Conservation (phyloP, 2,113 vertebrate species). For the Poicephalus gulielmi region DNA sequence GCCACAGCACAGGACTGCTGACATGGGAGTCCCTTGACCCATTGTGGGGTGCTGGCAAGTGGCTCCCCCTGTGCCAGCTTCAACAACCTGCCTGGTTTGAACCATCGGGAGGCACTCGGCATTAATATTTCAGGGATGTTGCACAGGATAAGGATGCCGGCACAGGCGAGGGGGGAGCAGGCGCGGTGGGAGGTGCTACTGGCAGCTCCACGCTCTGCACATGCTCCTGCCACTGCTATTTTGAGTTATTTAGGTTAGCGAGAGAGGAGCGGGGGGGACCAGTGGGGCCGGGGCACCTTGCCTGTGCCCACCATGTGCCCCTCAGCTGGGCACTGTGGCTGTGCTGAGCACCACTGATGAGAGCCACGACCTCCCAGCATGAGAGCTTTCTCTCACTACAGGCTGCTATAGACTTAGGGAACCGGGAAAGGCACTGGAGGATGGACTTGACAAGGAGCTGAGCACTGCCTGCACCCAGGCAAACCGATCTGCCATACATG, state of each 20-base stretch:
- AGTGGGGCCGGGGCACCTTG: not conserved
- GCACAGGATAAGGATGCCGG: not conserved
- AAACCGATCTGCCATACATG: not conserved
- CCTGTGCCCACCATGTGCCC: no score
- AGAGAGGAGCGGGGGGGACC: not conserved
- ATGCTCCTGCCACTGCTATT: not conserved
- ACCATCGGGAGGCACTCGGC: not conserved
- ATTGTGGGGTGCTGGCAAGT: not conserved
- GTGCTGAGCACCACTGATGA: not conserved
- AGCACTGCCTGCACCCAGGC: not conserved
- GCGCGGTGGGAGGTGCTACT: not conserved
- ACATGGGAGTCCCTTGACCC: not conserved
- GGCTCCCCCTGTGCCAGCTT: not conserved
- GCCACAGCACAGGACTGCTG: not conserved
- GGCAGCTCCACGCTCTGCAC: not conserved
- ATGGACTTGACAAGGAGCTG: not conserved
- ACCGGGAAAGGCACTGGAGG: not conserved
- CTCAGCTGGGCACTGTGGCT: not conserved
- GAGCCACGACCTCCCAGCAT: not conserved
- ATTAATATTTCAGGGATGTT: conserved; percentile 4
- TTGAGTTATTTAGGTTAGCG: conserved; percentile 35
- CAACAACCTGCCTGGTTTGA: not conserved
- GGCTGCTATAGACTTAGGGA: not conserved
- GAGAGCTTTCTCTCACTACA: not conserved
- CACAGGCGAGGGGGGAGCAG: not conserved